Evolutionary conservation across 2,888 invertebrate genomes (phyloP).

Genomic region (Adineta ricciae): DNA sequence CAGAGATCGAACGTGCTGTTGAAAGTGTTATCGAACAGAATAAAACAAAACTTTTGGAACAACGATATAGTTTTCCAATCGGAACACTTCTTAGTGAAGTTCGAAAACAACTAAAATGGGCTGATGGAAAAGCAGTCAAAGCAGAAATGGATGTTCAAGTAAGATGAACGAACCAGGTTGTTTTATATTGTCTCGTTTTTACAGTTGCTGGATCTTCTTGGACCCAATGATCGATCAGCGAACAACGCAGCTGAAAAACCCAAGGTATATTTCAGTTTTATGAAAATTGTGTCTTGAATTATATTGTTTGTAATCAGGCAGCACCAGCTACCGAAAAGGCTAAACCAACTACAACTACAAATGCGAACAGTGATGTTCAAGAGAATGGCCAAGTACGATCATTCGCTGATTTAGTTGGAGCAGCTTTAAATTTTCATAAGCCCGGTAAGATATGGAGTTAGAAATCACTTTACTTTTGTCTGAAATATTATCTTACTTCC

Average conservation of each 20-base stretch:
- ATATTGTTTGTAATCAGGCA: too few relatives aligned
- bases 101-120: conserved; percentile 69
- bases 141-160: conserved; percentile 67
- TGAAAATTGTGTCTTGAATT: too few relatives aligned
- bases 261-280: too few relatives aligned
- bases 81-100: conserved; percentile 67
- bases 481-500: conserved; percentile 36
- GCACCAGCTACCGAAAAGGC: too few relatives aligned
- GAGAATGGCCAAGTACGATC: conserved; percentile 45
- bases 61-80: too few relatives aligned
- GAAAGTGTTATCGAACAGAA: conserved; percentile 61
- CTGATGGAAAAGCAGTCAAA: conserved; percentile 86
- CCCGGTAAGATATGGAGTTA: conserved; percentile 55
- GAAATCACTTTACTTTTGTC: not conserved
- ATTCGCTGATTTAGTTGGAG: conserved; percentile 52
- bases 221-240: conserved; percentile 58
- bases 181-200: too few relatives aligned
- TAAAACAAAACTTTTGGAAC: conserved; percentile 53
- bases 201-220: conserved; percentile 71
- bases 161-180: not conserved
- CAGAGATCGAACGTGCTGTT: conserved; percentile 70
- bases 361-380: too few relatives aligned
- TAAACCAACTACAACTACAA: too few relatives aligned
- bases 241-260: too few relatives aligned
- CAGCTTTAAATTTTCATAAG: conserved; percentile 77